These are phyloP conservation scores for Menidia menidia DNA, from an alignment of 2,797 vertebrate species.

Conservation along the genomic window DNA sequence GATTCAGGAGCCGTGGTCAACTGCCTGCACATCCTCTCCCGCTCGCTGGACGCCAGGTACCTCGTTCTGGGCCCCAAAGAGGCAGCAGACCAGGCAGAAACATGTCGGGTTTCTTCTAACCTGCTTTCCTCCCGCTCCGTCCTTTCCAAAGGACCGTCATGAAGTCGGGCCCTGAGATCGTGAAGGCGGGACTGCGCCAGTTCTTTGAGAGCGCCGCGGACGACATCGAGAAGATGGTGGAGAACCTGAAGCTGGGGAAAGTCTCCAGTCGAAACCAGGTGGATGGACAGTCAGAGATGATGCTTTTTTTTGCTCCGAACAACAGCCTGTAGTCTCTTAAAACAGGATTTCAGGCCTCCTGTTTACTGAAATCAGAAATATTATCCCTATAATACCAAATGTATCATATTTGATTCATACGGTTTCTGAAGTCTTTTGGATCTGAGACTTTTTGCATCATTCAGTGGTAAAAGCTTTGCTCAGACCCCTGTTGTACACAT, in stretches of 20 bases:
- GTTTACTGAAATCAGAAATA: too few relatives aligned
- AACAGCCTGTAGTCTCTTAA: too few relatives aligned
- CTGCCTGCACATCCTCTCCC: slow-evolving; percentile 93
- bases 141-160: slow-evolving; percentile 88
- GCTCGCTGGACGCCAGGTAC: slow-evolving; percentile 94
- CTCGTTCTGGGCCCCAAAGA: not conserved
- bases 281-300: slow-evolving; percentile 32
- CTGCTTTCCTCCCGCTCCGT: not conserved
- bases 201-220: slow-evolving; percentile 96
- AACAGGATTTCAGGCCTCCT: too few relatives aligned
- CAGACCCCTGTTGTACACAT: too few relatives aligned
- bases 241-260: slow-evolving; percentile 93
- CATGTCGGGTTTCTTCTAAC: not conserved
- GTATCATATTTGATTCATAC: too few relatives aligned
- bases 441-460: too few relatives aligned
- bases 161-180: slow-evolving; percentile 96
- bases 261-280: slow-evolving; percentile 90
- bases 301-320: not conserved
- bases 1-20: slow-evolving; percentile 91
- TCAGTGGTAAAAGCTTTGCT: too few relatives aligned
- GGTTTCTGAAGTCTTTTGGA: too few relatives aligned
- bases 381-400: too few relatives aligned
- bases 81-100: not conserved
- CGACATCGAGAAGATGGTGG: slow-evolving; percentile 97
- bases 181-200: slow-evolving; percentile 92